A percentile compares a stretch with the other conserved stretches of the same genome.
These are phyloP conservation scores for Pseudonaja textilis DNA, from an alignment of 2,113 vertebrate species.

Conservation along the genomic window DNA sequence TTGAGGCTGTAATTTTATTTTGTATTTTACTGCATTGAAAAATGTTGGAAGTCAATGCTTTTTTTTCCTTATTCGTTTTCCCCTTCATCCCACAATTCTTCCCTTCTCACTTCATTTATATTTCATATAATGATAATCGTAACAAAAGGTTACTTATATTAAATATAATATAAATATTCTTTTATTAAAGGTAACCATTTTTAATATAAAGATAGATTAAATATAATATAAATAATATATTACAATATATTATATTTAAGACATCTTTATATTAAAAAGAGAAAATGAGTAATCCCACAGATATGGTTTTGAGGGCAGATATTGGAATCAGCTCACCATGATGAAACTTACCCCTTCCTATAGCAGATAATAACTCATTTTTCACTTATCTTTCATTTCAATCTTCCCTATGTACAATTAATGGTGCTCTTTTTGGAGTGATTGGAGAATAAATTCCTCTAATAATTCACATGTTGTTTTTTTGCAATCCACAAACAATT, in stretches of 20 bases:
- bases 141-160: not conserved
- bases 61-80: not conserved
- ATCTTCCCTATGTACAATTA: not conserved
- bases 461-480: not conserved
- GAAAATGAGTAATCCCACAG: not conserved
- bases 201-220: not conserved
- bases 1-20: not conserved
- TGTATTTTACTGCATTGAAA: not conserved
- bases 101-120: not conserved
- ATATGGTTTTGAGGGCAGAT: not conserved
- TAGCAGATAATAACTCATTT: not conserved
- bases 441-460: not conserved
- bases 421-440: not conserved
- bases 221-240: not conserved
- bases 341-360: not conserved
- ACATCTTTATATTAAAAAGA: not conserved
- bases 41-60: not conserved
- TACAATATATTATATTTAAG: not conserved
- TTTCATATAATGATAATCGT: not conserved
- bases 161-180: not conserved
- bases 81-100: not conserved
- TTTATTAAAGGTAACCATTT: not conserved
- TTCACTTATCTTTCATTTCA: not conserved
- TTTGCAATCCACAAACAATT: not conserved
- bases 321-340: not conserved